Evolutionary conservation across 2,797 vertebrate species (phyloP), one percentile per base, ranked within the genome.

Genomic region (Enteromius viviparus): DNA sequence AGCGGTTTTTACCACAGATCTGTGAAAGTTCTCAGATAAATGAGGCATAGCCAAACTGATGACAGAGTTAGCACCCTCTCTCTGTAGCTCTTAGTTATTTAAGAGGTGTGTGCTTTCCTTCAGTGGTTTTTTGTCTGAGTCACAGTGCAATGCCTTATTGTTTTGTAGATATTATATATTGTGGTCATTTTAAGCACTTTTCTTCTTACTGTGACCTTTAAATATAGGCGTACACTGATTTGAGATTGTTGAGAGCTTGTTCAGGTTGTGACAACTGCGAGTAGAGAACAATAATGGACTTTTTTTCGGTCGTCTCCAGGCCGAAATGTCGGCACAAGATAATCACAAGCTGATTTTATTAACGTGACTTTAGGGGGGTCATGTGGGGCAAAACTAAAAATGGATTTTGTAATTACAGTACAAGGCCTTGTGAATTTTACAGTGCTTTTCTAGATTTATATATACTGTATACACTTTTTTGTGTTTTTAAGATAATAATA

Each of bases 321-420:
- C 47, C 17, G 68, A 75, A 85, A 60, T 15, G 29, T 74, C 42
- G n/a, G 64, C 81, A 83, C 69, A 86, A 80, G 77, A 53, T 64
- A 26, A 65, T 81, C 85, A 76, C 78, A 80, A 86, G 72, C 71
- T 77, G 42, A 78, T 70, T 58, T 79, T 86, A 66, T 60, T 75
- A 70, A 77, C 49, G 7, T 65, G 47, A 26, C 34, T 51, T 49
- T 60, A 34, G 37, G 37, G 42, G 40, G 40, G 68, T 85, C 74
- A 77, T 69, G 76, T 83, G 76, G 76, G 76, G 68, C 34, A 68
- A 68, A 60, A 47, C 45, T 69, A 74, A 70, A 66, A 47, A 51
- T 14, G n/a, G 49, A 60, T 49, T 71, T 72, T 51, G 58, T 9
- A 1, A 60, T 65, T 47, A 82, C 7, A 40, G 7, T 8, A 40